These are phyloP conservation scores for Ispidina lecontei DNA, from an alignment of 2,797 vertebrate genomes.

Conservation along the genomic window DNA sequence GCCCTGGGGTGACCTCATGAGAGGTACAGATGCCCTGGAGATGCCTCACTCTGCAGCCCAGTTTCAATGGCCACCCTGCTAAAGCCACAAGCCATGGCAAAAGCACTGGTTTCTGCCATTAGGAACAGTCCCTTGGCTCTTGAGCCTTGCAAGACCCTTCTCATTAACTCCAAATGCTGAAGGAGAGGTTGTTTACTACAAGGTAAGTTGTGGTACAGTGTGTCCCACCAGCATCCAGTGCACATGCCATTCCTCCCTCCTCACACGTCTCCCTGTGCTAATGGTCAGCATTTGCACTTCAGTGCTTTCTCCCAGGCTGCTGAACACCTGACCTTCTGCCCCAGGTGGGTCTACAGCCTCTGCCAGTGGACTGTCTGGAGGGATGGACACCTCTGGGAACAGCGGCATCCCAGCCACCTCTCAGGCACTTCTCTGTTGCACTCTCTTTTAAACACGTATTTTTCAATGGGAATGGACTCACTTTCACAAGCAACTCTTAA, in stretches of 20 bases:
- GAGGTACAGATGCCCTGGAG: too few species aligned
- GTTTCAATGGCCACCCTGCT: neutral
- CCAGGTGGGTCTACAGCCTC: neutral
- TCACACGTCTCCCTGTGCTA: neutral
- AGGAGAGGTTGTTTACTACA: neutral
- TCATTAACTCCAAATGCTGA: neutral
- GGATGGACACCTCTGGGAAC: neutral
- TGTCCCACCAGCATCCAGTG: neutral
- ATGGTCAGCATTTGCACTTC: neutral
- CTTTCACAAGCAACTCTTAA: neutral
- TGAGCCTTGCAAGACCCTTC: neutral
- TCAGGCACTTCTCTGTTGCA: neutral
- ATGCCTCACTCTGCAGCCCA: accelerated
- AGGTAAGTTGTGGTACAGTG: neutral
- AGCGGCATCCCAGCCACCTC: accelerated
- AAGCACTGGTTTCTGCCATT: accelerated
- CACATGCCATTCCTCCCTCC: accelerated
- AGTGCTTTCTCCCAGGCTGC: neutral
- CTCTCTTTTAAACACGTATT: neutral
- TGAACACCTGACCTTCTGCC: neutral
- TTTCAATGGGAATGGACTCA: neutral
- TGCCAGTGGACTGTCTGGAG: accelerated
- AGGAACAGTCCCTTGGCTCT: neutral
- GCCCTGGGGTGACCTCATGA: neutral
- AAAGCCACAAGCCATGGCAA: accelerated